These are phyloP conservation scores for Mythimna albipuncta DNA, from an alignment of 2,888 invertebrate species.

Conservation along the genomic window DNA sequence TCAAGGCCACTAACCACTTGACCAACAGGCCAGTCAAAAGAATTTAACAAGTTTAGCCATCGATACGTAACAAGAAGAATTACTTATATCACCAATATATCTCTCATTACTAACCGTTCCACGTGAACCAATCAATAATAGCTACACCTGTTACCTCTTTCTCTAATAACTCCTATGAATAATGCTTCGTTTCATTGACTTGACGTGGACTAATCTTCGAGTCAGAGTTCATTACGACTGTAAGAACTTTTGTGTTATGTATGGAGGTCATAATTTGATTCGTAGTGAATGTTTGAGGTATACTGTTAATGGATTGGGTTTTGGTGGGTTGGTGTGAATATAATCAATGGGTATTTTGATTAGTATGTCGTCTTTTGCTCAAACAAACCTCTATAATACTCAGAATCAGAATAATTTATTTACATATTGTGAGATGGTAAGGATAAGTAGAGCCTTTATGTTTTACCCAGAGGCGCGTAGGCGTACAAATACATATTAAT, in stretches of 20 bases:
- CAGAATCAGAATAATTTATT: too few relatives aligned
- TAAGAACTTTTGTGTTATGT: neutral
- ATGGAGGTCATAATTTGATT: constrained; percentile 40
- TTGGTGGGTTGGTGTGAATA: neutral
- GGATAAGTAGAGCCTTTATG: too few relatives aligned
- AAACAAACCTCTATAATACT: too few relatives aligned
- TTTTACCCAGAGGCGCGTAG: too few relatives aligned
- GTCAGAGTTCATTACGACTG: constrained; percentile 40
- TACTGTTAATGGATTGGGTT: constrained; percentile 13
- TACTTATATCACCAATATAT: too few relatives aligned
- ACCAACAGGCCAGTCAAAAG: too few relatives aligned
- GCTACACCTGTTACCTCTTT: constrained; percentile 32
- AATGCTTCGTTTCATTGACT: constrained; percentile 33
- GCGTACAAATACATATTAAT: too few relatives aligned
- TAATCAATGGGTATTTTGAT: neutral
- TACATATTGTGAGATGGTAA: too few relatives aligned
- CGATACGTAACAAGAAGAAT: too few relatives aligned
- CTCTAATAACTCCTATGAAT: constrained; percentile 33
- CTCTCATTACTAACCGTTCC: neutral
- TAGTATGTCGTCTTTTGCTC: neutral
- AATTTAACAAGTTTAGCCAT: too few relatives aligned
- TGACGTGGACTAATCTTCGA: constrained; percentile 48
- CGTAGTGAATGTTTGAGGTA: constrained; percentile 16
- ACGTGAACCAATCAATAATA: constrained; percentile 22
- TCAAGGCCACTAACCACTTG: too few relatives aligned